These are phyloP conservation scores for Camelus bactrianus DNA, from an alignment of 2,113 vertebrate genomes.

Conservation along the genomic window DNA sequence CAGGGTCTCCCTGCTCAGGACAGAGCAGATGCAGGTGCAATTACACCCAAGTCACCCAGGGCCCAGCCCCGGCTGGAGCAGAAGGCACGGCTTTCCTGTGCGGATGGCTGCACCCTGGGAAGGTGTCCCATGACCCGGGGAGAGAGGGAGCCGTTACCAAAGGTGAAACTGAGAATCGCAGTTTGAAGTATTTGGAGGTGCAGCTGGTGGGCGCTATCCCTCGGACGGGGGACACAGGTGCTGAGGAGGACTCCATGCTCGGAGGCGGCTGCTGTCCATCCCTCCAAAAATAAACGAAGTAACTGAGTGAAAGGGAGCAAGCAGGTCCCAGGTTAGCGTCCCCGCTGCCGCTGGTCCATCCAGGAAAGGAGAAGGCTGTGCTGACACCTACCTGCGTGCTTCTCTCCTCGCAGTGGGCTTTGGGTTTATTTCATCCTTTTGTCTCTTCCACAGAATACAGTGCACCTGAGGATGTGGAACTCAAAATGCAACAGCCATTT, in stretches of 20 bases:
- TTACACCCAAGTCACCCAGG: too few species aligned
- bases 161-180: neutral
- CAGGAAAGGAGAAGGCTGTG: neutral
- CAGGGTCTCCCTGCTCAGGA: neutral
- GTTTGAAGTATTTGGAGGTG: neutral
- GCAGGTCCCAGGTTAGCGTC: neutral
- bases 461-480: constrained; percentile 93
- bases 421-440: neutral
- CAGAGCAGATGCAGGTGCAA: neutral
- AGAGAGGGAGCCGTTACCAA: neutral
- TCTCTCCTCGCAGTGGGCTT: neutral
- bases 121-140: neutral
- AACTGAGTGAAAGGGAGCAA: too few species aligned
- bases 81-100: too few species aligned
- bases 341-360: neutral
- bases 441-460: constrained; percentile 91
- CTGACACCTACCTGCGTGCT: accelerated
- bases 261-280: accelerated
- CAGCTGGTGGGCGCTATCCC: too few species aligned
- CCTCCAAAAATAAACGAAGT: neutral
- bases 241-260: too few species aligned
- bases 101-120: neutral
- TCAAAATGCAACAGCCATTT: constrained; percentile 88
- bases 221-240: too few species aligned
- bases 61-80: too few species aligned